Evolutionary conservation across 2,888 invertebrate genomes (phyloP), one percentile per base, ranked within the genome.

Genomic region (Pristionchus japonicus): DNA sequence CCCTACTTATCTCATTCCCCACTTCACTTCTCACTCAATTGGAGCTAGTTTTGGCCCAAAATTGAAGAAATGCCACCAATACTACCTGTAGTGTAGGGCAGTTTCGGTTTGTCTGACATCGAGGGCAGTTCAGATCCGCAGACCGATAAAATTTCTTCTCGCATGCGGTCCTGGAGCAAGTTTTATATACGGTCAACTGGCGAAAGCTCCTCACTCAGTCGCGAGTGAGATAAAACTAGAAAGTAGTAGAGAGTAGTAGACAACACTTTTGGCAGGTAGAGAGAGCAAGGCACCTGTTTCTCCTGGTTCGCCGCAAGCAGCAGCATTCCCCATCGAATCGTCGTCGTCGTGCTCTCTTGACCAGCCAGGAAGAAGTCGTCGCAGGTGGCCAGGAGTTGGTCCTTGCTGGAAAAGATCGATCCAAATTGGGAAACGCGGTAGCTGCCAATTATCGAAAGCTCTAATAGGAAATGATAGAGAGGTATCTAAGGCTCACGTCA

Each of bases 101-200:
- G n/a, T 20, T 70, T 47, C 31, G 67, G 43, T 31, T 86, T 86
- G 49, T 86, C 86, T 9, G 86, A 37, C 86, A 86, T 86, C 31
- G 86, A 86, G 0, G 86, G 86, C 7, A 86, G 70, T 37, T 64
- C 67, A 17, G 43, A 31, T 0, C 86, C 86, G 31, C 34, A 37
- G 11, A 86, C 86, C 4, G 70, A 43, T 31, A 86, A 70, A 20
- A 86, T 64, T 20, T 86, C 86, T 13, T 86, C 70, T 4, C 86
- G 86, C 37, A 86, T 70, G 1, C 49, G 64, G 9, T 86, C 86
- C 86, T 86, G 49, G 2, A 77, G 7, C n/a, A n/a, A n/a, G n/a
- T n/a, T n/a, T n/a, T n/a, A n/a, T n/a, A n/a, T n/a, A n/a, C n/a
- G n/a, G 43, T 43, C 11, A 43, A 43, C 11, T 11, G 43, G 43